A percentile compares a stretch with the other conserved stretches of the same genome.
Evolutionary conservation across 2,113 vertebrate species (phyloP).

Genomic region (Oceanodroma tethys): DNA sequence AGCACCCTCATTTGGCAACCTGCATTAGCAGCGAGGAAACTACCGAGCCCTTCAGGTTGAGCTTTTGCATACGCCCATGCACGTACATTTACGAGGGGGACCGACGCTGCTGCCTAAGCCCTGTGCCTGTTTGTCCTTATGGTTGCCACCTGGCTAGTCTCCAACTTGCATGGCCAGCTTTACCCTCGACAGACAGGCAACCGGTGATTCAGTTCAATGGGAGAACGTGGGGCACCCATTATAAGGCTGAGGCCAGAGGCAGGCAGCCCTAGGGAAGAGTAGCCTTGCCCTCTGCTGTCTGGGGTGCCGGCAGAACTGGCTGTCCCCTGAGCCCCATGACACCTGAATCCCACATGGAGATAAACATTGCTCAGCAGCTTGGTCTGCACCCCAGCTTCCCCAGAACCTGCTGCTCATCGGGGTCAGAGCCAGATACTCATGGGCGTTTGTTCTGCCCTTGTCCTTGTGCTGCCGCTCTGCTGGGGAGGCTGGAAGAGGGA

Average conservation of each 20-base stretch:
- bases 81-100: not conserved
- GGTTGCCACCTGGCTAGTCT: not conserved
- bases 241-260: not conserved
- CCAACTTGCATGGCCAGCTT: not conserved
- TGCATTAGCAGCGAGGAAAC: rapidly evolving
- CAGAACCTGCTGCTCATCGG: not conserved
- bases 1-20: not conserved
- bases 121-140: not conserved
- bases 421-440: not conserved
- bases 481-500: not conserved
- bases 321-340: not conserved
- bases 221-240: not conserved
- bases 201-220: not conserved
- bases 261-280: not conserved
- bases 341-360: not conserved
- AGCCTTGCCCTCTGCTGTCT: rapidly evolving
- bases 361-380: not conserved
- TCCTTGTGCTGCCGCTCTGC: not conserved
- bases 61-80: rapidly evolving
- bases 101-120: not conserved
- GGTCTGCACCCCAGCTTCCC: not conserved
- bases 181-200: not conserved
- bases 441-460: not conserved
- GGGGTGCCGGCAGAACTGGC: rapidly evolving
- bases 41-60: not conserved